Conservation (phyloP, 92 coral and sea anemone genomes). For the Palythoa grandis region DNA sequence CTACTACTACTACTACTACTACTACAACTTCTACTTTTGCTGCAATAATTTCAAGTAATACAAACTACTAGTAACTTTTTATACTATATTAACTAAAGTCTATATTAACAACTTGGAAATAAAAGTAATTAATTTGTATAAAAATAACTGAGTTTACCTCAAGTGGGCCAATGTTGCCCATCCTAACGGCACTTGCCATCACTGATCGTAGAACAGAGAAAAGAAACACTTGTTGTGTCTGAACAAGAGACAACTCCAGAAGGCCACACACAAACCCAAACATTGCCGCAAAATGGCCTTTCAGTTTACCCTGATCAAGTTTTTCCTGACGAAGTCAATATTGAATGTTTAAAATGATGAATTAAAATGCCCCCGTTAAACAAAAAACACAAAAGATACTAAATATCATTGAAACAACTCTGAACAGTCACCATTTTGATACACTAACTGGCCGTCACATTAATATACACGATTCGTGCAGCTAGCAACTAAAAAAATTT, state of each 20-base stretch:
- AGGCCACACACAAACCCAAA: conserved; percentile 69
- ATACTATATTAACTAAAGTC: no score
- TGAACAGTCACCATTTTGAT: no score
- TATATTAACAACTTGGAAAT: no score
- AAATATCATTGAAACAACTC: no score
- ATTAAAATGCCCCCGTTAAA: neutral
- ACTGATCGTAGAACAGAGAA: conserved; percentile 70
- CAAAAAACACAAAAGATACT: no score
- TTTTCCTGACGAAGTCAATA: conserved; percentile 35
- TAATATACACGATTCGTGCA: no score
- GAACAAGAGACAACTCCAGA: conserved; percentile 55
- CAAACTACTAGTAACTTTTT: no score
- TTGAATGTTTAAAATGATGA: neutral
- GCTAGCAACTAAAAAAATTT: no score
- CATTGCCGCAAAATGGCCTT: conserved; percentile 66
- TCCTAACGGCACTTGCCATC: conserved; percentile 69
- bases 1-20: neutral
- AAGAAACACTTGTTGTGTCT: conserved; percentile 65
- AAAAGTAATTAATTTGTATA: no score
- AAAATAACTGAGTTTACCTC: conserved; percentile 44
- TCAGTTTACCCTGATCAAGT: conserved; percentile 48
- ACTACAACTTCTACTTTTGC: no score
- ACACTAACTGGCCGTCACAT: no score
- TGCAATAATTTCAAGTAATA: no score
- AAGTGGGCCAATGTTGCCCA: conserved; percentile 70